Evolutionary conservation across 2,797 vertebrate species (phyloP).

Genomic region (Gambelia wislizenii): DNA sequence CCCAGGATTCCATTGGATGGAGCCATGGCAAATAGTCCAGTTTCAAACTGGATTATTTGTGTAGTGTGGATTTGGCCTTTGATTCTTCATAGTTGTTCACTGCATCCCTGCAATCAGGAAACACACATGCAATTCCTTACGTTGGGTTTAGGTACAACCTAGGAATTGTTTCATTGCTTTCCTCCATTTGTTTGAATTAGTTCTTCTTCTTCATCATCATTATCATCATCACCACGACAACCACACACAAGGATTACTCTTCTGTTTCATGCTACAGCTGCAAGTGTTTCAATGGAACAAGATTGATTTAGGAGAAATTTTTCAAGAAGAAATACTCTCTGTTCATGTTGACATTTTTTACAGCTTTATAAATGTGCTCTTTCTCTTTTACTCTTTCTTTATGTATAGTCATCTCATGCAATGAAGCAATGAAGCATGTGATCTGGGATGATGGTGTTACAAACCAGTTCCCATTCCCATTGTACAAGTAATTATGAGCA

Average conservation of each 20-base stretch:
- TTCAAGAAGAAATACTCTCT: constrained; percentile 9
- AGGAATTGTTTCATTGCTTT: neutral
- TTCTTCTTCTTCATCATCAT: neutral
- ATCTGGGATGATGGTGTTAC: constrained; percentile 41
- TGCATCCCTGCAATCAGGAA: neutral
- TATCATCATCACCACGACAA: too few species aligned
- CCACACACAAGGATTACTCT: neutral
- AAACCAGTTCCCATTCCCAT: constrained; percentile 22
- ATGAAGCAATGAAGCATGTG: constrained; percentile 17
- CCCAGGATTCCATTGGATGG: too few species aligned
- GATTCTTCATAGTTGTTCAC: neutral
- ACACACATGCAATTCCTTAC: too few species aligned
- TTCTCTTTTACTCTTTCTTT: neutral
- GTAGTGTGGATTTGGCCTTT: too few species aligned
- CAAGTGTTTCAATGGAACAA: neutral
- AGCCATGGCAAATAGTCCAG: too few species aligned
- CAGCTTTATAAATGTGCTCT: neutral
- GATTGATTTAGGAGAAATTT: constrained; percentile 1
- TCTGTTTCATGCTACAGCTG: neutral
- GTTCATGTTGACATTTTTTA: constrained; percentile 5
- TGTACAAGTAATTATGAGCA: constrained; percentile 30
- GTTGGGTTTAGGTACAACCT: neutral
- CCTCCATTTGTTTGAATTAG: neutral
- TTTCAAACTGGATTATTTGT: too few species aligned
- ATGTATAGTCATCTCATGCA: neutral